These are phyloP conservation scores for Leptoclinus maculatus DNA, from an alignment of 2,797 vertebrate species.

Conservation along the genomic window DNA sequence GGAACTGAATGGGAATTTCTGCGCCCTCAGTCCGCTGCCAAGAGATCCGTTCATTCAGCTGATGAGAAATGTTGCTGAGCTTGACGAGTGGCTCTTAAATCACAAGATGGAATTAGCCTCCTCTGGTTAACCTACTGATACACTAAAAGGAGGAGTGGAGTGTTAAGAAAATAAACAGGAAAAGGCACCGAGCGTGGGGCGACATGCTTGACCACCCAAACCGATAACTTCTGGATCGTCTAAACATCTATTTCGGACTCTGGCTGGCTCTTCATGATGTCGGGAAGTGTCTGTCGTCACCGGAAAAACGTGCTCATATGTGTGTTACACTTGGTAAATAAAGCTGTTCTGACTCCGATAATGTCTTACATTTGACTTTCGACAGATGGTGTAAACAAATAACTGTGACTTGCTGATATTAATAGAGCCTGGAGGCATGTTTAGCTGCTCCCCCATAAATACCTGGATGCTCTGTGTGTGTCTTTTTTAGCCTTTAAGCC, in stretches of 20 bases:
- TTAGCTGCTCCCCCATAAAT: conserved; percentile 39
- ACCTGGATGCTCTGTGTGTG: conserved; percentile 37
- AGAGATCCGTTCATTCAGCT: conserved; percentile 66
- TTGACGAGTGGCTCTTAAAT: conserved; percentile 55
- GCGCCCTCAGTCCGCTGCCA: conserved; percentile 35
- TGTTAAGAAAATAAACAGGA: conserved; percentile 38
- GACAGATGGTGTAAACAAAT: conserved; percentile 14
- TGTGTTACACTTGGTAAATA: conserved; percentile 8
- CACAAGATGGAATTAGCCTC: conserved; percentile 49
- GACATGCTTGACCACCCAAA: conserved; percentile 34
- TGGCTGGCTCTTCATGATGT: conserved; percentile 24
- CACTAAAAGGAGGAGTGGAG: conserved; percentile 23
- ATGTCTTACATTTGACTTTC: conserved; percentile 18
- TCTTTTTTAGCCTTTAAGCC: conserved; percentile 43
- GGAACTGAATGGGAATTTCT: conserved; percentile 26
- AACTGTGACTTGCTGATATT: conserved; percentile 34
- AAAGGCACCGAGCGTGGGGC: not conserved
- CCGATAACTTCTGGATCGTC: conserved; percentile 24
- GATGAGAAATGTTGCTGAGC: conserved; percentile 69
- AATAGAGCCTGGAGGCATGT: conserved; percentile 29
- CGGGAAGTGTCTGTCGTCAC: conserved; percentile 17
- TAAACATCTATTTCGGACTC: conserved; percentile 51
- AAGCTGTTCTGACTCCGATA: conserved; percentile 10
- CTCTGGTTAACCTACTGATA: conserved; percentile 22
- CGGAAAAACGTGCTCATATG: conserved; percentile 15